Evolutionary conservation across 2,888 invertebrate genomes (phyloP).

Genomic region (Ectemnius lituratus): DNA sequence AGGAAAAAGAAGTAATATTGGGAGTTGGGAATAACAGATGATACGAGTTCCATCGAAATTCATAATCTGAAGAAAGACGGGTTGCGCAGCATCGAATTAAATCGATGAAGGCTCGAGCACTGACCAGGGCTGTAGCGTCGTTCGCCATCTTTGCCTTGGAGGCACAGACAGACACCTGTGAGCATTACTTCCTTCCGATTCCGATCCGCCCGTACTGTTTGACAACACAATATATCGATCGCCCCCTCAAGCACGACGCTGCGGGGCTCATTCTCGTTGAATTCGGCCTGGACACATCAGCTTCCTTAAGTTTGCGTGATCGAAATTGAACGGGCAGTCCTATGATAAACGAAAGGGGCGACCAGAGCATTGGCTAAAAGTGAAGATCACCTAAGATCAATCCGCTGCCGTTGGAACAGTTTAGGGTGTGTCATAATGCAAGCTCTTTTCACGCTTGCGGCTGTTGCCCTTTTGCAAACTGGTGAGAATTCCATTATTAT

Average conservation of each 20-base stretch:
- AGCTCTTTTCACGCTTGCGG: conserved; percentile 55
- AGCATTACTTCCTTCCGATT: conserved; percentile 23
- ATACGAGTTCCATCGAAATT: too few relatives aligned
- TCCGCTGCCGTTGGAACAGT: conserved; percentile 1
- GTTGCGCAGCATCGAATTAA: too few relatives aligned
- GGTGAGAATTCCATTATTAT: conserved; percentile 55
- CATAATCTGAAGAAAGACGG: too few relatives aligned
- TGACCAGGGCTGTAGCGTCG: conserved; percentile 54
- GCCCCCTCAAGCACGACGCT: conserved; percentile 8
- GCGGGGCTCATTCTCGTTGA: conserved; percentile 9
- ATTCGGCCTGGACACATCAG: background rate
- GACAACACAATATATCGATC: conserved; percentile 23
- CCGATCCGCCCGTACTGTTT: conserved; percentile 13
- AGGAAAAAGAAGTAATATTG: too few relatives aligned
- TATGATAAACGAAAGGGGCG: conserved; percentile 21
- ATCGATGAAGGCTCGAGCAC: background rate
- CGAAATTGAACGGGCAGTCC: background rate
- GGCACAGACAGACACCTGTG: conserved; percentile 56
- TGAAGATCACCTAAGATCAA: conserved; percentile 27
- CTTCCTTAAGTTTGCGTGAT: background rate
- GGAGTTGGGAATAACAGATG: too few relatives aligned
- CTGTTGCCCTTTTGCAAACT: conserved; percentile 60
- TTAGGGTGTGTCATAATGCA: conserved; percentile 72
- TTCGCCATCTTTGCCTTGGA: conserved; percentile 58
- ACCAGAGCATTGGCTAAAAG: conserved; percentile 17